These are phyloP conservation scores for Cyclargus thomasi DNA, from an alignment of 1,140 invertebrate species.

Conservation along the genomic window DNA sequence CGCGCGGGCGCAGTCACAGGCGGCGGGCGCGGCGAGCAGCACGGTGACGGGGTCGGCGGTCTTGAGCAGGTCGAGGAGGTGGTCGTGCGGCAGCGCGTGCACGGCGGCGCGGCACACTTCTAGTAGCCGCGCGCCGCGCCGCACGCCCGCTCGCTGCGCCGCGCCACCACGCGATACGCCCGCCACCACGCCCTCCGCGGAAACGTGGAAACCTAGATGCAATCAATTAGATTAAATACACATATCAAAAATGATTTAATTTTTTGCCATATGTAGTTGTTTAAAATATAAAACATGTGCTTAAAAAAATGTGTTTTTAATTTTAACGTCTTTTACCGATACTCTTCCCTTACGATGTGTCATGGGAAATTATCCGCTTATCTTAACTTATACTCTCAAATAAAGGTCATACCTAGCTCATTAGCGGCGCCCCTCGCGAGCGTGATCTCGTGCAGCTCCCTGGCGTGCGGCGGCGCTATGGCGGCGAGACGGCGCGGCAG, in stretches of 20 bases:
- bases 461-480: slow-evolving; percentile 74
- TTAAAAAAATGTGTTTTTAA: too few species aligned
- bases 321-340: too few species aligned
- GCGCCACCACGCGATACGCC: slow-evolving; percentile 92
- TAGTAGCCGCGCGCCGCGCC: slow-evolving; percentile 91
- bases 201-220: slow-evolving; percentile 90
- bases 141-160: slow-evolving; percentile 92
- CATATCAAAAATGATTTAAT: too few species aligned
- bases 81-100: slow-evolving; percentile 91
- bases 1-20: slow-evolving; percentile 47
- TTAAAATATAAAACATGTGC: too few species aligned
- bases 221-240: too few species aligned
- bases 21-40: slow-evolving; percentile 46
- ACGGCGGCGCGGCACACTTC: slow-evolving; percentile 95
- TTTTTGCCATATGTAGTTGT: too few species aligned
- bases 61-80: slow-evolving; percentile 95
- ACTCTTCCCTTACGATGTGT: too few species aligned
- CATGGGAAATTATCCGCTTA: too few species aligned
- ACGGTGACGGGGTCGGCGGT: slow-evolving; percentile 84
- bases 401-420: slow-evolving; percentile 77
- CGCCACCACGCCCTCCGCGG: slow-evolving; percentile 95
- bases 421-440: slow-evolving; percentile 84
- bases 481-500: slow-evolving; percentile 50
- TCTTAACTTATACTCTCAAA: too few species aligned
- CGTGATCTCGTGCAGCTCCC: slow-evolving; percentile 68